phyloP scores from a whole-genome alignment of 2,113 vertebrate species.

The Haplochromis burtoni region DNA sequence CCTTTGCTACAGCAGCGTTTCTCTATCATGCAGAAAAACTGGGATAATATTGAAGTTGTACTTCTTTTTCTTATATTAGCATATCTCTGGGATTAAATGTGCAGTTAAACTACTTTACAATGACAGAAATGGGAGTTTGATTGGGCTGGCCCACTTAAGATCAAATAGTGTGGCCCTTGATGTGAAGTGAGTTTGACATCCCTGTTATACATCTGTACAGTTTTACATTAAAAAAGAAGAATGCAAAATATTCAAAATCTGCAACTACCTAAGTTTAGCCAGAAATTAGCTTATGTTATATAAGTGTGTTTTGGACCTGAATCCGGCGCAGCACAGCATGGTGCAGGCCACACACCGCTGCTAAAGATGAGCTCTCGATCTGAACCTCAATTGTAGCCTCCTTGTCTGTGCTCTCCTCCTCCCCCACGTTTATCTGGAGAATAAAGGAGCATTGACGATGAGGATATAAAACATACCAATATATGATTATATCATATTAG shows the following conservation, averaged over 20 bases:
- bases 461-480: neutral
- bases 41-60: neutral
- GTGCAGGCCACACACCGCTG: slow-evolving; percentile 77
- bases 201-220: neutral
- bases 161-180: neutral
- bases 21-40: neutral
- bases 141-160: neutral
- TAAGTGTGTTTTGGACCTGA: slow-evolving; percentile 68
- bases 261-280: neutral
- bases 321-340: slow-evolving; percentile 79
- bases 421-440: slow-evolving; percentile 58
- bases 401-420: slow-evolving; percentile 52
- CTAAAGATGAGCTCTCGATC: slow-evolving; percentile 78
- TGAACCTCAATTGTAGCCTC: slow-evolving; percentile 73
- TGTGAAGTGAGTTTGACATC: neutral
- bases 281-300: neutral
- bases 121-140: neutral
- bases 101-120: neutral
- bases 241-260: neutral
- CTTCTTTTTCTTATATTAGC: neutral
- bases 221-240: neutral
- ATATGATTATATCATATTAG: neutral
- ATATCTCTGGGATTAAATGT: neutral
- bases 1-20: neutral
- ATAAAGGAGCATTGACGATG: neutral